These are phyloP conservation scores for Dromius quadrimaculatus DNA, from an alignment of 2,888 invertebrate species.

Conservation along the genomic window DNA sequence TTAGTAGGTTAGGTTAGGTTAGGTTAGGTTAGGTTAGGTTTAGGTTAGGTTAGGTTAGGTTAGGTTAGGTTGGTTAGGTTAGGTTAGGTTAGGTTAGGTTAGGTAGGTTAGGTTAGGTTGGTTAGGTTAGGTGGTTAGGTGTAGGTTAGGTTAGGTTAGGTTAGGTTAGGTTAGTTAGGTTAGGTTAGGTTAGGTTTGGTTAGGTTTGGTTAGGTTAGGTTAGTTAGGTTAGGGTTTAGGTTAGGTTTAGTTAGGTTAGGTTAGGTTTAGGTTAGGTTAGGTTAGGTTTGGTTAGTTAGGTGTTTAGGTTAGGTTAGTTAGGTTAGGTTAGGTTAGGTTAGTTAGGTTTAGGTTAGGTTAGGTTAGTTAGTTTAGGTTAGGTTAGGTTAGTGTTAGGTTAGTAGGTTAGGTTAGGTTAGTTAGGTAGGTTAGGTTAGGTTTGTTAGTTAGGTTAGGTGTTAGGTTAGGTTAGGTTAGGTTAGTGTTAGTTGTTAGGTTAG, in stretches of 20 bases:
- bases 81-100: conserved; percentile 45
- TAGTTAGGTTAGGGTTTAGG: conserved; percentile 43
- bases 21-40: conserved; percentile 51
- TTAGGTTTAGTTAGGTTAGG: conserved; percentile 50
- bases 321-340: conserved; percentile 51
- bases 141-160: conserved; percentile 44
- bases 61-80: conserved; percentile 49
- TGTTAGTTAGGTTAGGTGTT: conserved; percentile 39
- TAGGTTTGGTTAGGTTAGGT: conserved; percentile 48
- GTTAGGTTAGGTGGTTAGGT: conserved; percentile 48
- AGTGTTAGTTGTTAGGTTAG: conserved; percentile 55
- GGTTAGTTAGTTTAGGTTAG: conserved; percentile 33
- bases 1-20: conserved; percentile 50
- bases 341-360: conserved; percentile 27
- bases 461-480: conserved; percentile 52
- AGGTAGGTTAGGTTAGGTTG: conserved; percentile 44
- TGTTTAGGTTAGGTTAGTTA: conserved; percentile 48
- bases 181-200: conserved; percentile 43
- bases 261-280: conserved; percentile 51
- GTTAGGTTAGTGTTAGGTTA: conserved; percentile 45
- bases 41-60: conserved; percentile 51
- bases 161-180: conserved; percentile 43
- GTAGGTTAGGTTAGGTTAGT: conserved; percentile 43
- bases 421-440: conserved; percentile 42
- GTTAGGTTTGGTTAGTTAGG: conserved; percentile 49